phyloP scores from a whole-genome alignment of 2,797 vertebrate genomes.

The Percopsis omiscomaycus region DNA sequence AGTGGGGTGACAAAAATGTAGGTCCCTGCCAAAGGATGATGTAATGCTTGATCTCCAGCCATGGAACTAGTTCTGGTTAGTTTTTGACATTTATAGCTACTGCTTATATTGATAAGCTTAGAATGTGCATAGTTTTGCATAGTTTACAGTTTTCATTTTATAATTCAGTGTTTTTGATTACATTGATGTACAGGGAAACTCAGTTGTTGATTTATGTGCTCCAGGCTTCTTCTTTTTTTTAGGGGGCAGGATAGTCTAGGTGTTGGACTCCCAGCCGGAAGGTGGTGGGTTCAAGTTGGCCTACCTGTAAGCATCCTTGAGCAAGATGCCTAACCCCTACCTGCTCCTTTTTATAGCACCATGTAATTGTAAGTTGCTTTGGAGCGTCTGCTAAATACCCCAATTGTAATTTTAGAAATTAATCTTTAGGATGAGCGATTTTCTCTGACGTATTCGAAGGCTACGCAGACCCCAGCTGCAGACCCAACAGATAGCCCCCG shows the following conservation, averaged over 20 bases:
- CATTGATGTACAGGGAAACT: background rate
- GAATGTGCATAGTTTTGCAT: background rate
- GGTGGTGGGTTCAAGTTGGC: too few species aligned
- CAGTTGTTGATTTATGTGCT: background rate
- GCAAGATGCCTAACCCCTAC: too few species aligned
- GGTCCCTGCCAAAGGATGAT: constrained; percentile 16
- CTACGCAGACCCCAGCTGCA: constrained; percentile 1
- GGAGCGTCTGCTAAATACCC: too few species aligned
- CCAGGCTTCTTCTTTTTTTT: too few species aligned
- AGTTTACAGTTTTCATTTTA: background rate
- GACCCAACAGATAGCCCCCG: constrained; percentile 23
- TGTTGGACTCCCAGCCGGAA: too few species aligned
- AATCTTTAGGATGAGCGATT: constrained; percentile 11
- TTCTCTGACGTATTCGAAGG: background rate
- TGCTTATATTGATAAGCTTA: too few species aligned
- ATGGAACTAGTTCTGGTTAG: constrained; percentile 4
- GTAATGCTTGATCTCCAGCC: constrained; percentile 21
- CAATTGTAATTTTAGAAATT: constrained; percentile 4
- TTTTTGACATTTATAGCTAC: constrained; percentile 2
- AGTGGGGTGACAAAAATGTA: constrained; percentile 19
- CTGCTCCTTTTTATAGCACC: too few species aligned
- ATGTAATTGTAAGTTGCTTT: too few species aligned
- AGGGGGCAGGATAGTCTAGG: too few species aligned
- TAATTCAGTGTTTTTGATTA: background rate
- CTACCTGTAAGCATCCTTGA: too few species aligned